Evolutionary conservation across 1,140 invertebrate species (phyloP).

Genomic region (Leptoteleia sp.): DNA sequence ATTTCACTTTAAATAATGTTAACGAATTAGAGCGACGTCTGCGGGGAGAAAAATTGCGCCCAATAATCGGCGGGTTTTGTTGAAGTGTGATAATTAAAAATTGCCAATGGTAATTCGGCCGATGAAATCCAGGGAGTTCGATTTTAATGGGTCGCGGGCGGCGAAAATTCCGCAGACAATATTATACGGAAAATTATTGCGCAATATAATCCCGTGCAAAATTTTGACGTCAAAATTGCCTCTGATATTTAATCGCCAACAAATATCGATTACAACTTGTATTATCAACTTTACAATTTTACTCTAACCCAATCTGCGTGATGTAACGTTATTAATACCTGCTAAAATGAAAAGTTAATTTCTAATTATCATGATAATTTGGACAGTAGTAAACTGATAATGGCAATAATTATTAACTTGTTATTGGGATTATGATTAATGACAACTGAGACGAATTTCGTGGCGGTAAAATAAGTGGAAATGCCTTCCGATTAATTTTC

Average conservation of each 20-base stretch:
- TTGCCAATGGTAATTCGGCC: neutral
- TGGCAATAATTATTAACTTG: neutral
- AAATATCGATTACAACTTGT: slow-evolving; percentile 19
- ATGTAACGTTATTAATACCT: slow-evolving; percentile 1
- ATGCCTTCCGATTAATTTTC: too few relatives aligned
- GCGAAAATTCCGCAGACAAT: neutral
- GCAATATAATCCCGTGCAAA: slow-evolving; percentile 14
- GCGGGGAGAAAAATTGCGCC: neutral
- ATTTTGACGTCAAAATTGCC: slow-evolving; percentile 11
- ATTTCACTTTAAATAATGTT: slow-evolving; percentile 2
- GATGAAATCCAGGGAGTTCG: neutral
- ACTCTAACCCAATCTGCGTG: slow-evolving; percentile 1
- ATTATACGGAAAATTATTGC: neutral
- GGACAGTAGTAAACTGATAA: neutral
- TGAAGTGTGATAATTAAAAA: slow-evolving; percentile 2
- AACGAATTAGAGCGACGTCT: neutral
- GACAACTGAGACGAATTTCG: neutral
- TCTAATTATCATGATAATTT: neutral
- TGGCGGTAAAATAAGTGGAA: neutral
- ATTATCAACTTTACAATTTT: slow-evolving; percentile 11
- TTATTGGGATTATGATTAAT: too few relatives aligned
- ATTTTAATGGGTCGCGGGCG: slow-evolving; percentile 3
- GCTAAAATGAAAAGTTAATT: slow-evolving; percentile 4
- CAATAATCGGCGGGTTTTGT: slow-evolving; percentile 4
- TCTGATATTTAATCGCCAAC: slow-evolving; percentile 12